Conservation (phyloP, 1,140 invertebrate species). For the Ceratitis capitata region DNA sequence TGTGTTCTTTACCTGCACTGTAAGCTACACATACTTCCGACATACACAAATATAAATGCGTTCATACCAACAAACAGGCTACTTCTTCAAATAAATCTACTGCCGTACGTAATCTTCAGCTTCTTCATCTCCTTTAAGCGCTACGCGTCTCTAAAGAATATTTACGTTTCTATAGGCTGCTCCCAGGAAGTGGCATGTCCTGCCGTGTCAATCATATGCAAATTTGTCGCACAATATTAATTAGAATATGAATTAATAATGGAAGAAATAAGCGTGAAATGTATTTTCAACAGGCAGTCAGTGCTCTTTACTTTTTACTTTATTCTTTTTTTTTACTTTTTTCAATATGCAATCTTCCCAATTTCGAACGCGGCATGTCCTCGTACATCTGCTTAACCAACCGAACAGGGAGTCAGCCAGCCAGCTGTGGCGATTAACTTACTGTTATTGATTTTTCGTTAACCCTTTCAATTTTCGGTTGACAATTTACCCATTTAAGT, state of each 20-base stretch:
- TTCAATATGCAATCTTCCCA: background rate
- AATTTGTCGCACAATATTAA: constrained; percentile 59
- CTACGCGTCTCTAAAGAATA: background rate
- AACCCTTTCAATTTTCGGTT: background rate
- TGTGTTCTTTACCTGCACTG: background rate
- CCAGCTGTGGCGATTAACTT: background rate
- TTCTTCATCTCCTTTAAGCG: background rate
- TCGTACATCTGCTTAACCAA: background rate
- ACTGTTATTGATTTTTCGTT: background rate
- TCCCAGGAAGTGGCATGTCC: constrained; percentile 62
- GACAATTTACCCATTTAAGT: constrained; percentile 4
- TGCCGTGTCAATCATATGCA: constrained; percentile 64
- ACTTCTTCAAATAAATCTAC: background rate
- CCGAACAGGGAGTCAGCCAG: background rate
- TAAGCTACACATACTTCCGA: background rate
- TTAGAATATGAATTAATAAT: constrained; percentile 64
- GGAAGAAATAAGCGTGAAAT: constrained; percentile 35
- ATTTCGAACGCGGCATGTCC: background rate
- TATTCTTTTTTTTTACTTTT: background rate
- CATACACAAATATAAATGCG: background rate
- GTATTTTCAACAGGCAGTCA: background rate
- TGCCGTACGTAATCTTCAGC: background rate
- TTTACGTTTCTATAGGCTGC: background rate
- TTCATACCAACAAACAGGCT: background rate
- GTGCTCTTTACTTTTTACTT: too few relatives aligned